Conservation (phyloP, 2,797 vertebrate species). For the Notolabrus celidotus region DNA sequence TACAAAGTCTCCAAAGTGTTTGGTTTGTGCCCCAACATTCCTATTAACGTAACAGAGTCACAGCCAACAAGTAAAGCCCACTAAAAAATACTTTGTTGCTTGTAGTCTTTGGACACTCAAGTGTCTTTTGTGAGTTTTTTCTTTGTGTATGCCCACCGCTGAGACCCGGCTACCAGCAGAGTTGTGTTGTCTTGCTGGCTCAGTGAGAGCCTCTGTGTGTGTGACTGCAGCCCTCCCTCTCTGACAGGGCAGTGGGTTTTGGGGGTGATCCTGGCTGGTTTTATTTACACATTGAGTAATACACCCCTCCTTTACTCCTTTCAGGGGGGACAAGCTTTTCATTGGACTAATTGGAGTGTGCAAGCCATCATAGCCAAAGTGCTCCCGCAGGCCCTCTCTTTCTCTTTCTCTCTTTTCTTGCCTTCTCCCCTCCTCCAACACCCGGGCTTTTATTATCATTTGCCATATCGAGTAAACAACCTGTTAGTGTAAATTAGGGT, state of each 20-base stretch:
- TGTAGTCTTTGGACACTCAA: conserved; percentile 8
- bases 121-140: conserved; percentile 25
- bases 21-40: neutral
- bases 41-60: neutral
- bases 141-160: neutral
- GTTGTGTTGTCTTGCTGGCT: conserved; percentile 5
- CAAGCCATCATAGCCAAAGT: conserved; percentile 81
- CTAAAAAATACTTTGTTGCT: conserved; percentile 3
- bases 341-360: conserved; percentile 86
- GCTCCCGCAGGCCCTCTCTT: conserved; percentile 78
- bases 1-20: neutral
- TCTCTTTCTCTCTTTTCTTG: conserved; percentile 53
- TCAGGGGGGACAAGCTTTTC: conserved; percentile 73
- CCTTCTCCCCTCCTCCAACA: conserved; percentile 72
- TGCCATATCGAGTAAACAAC: conserved; percentile 82
- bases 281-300: conserved; percentile 63
- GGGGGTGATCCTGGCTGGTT: conserved; percentile 58
- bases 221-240: conserved; percentile 26
- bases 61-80: neutral
- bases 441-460: conserved; percentile 80
- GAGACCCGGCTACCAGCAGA: neutral
- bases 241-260: conserved; percentile 52
- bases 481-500: conserved; percentile 85
- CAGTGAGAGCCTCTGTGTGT: neutral
- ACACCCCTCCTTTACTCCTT: conserved; percentile 51